Evolutionary conservation across 2,797 vertebrate genomes (phyloP).

Genomic region (Sebastes diaconus): DNA sequence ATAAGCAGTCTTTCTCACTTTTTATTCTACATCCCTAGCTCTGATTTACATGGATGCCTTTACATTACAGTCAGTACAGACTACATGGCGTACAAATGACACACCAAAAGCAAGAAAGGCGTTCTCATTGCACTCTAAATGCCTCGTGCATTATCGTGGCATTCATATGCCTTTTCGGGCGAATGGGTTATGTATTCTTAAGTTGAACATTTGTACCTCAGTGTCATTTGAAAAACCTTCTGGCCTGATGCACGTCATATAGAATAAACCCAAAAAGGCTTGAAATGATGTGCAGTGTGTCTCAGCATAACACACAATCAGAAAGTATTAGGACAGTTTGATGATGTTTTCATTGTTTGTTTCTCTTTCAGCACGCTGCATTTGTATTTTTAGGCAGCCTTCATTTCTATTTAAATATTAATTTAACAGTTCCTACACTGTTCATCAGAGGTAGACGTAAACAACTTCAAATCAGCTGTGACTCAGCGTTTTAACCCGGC

Average conservation of each 20-base stretch:
- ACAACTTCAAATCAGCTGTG: neutral
- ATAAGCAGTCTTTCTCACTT: no score
- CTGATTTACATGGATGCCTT: no score
- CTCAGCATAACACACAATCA: neutral
- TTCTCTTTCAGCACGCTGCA: neutral
- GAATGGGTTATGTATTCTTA: neutral
- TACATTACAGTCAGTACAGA: no score
- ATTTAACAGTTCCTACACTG: neutral
- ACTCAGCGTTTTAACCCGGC: neutral
- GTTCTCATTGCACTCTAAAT: no score
- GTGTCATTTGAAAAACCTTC: neutral
- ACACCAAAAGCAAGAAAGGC: no score
- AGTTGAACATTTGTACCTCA: neutral
- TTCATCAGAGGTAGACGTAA: neutral
- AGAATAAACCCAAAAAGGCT: neutral
- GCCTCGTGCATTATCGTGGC: no score
- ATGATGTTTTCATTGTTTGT: neutral
- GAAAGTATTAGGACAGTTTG: neutral
- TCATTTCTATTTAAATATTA: neutral
- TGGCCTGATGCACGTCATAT: neutral
- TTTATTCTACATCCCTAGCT: no score
- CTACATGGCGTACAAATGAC: no score
- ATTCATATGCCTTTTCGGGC: no score
- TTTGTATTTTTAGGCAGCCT: neutral
- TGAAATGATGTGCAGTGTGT: neutral